These are phyloP conservation scores for Polypterus bichir DNA, from an alignment of 2,113 vertebrate species.

Conservation along the genomic window DNA sequence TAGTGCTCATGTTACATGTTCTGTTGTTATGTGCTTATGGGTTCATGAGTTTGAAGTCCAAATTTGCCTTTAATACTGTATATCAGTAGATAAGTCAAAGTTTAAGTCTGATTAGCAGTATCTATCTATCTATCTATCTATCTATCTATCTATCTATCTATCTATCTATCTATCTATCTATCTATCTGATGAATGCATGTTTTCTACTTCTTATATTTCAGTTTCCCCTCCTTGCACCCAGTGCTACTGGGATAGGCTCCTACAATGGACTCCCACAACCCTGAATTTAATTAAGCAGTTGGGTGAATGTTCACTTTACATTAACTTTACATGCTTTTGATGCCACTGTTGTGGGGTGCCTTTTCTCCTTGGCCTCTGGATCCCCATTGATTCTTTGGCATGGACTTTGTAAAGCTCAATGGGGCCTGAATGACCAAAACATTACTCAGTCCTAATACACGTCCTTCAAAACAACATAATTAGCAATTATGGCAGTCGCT, in stretches of 20 bases:
- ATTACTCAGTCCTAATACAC: background rate
- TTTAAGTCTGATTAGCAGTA: no score
- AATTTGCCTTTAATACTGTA: no score
- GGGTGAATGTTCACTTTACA: slow-evolving; percentile 5
- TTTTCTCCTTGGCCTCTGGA: slow-evolving; percentile 29
- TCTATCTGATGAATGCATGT: no score
- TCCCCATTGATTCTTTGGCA: slow-evolving; percentile 25
- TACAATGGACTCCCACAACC: slow-evolving; percentile 9
- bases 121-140: no score
- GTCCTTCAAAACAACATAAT: background rate
- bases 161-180: no score
- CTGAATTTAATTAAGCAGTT: background rate
- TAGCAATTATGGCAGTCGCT: background rate
- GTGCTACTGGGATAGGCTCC: background rate
- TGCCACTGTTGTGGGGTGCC: slow-evolving; percentile 29
- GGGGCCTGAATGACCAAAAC: slow-evolving; percentile 14
- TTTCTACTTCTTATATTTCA: background rate
- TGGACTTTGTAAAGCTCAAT: slow-evolving; percentile 20
- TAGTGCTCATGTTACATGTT: no score
- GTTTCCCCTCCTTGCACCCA: slow-evolving; percentile 1
- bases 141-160: no score
- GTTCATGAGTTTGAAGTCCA: no score
- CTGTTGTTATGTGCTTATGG: no score
- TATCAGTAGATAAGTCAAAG: no score
- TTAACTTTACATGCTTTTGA: slow-evolving; percentile 14